Conservation (phyloP, 2,113 vertebrate genomes). For the Xiphophorus hellerii region DNA sequence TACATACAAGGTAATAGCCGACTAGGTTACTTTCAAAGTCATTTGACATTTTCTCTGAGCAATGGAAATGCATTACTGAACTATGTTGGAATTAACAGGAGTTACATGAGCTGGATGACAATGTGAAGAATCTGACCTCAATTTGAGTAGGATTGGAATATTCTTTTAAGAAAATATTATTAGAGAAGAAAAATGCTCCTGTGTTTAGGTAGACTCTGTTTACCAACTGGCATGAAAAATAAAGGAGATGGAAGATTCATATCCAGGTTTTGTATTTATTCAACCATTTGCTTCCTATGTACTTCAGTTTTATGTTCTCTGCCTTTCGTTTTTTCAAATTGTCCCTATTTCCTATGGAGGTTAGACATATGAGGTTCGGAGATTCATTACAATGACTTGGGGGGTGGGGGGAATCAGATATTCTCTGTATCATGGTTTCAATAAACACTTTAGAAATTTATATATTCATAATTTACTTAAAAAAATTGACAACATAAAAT, state of each 20-base stretch:
- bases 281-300: background rate
- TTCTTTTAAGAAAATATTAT: too few relatives aligned
- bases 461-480: too few relatives aligned
- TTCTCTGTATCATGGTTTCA: too few relatives aligned
- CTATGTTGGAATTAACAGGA: background rate
- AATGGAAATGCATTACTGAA: background rate
- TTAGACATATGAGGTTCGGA: too few relatives aligned
- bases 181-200: background rate
- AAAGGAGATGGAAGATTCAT: background rate
- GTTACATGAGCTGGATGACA: background rate
- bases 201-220: background rate
- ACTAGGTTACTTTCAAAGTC: background rate
- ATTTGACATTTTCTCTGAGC: constrained; percentile 2
- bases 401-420: too few relatives aligned
- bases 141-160: background rate
- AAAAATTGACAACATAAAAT: too few relatives aligned
- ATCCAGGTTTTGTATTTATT: background rate
- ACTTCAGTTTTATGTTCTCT: background rate
- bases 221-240: background rate
- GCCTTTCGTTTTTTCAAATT: background rate
- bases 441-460: too few relatives aligned
- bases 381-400: too few relatives aligned
- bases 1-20: background rate
- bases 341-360: background rate
- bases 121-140: background rate